Conservation (phyloP, 1,140 invertebrate genomes). For the Tetragonula clypearis region DNA sequence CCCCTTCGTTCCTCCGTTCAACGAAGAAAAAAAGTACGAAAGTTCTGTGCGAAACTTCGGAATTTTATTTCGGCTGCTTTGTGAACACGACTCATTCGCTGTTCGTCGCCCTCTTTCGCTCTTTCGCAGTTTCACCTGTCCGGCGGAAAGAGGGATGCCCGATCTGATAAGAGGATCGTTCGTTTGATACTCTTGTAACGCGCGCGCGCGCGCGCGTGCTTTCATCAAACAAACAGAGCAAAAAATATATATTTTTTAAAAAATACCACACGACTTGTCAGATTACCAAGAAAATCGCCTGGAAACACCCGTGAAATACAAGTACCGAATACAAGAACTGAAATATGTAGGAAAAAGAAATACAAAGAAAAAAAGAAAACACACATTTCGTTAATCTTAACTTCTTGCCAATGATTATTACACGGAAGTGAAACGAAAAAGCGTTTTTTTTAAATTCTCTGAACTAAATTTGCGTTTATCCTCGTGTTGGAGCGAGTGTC, state of each 20-base stretch:
- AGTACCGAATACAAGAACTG: no score
- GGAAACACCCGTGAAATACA: neutral
- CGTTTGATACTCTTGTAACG: neutral
- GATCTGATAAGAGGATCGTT: neutral
- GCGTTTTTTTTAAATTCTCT: no score
- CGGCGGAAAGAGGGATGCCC: neutral
- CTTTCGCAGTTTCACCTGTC: neutral
- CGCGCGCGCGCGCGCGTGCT: no score
- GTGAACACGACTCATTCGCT: neutral
- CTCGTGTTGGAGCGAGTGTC: neutral
- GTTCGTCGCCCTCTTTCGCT: neutral
- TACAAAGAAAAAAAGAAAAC: no score
- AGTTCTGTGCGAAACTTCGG: neutral
- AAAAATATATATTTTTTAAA: neutral
- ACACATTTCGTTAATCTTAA: neutral
- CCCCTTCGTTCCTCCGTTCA: neutral
- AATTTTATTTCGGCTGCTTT: conserved; percentile 21
- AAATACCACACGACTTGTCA: neutral
- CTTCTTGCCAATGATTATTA: neutral
- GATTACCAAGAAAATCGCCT: neutral
- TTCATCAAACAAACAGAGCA: no score
- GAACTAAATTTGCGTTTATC: neutral
- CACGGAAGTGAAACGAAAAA: neutral
- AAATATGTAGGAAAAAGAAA: neutral
- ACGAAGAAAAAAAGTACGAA: neutral